Evolutionary conservation across 2,888 invertebrate genomes (phyloP), one percentile per base, ranked within the genome.

Genomic region (Aphodius sticticus): DNA sequence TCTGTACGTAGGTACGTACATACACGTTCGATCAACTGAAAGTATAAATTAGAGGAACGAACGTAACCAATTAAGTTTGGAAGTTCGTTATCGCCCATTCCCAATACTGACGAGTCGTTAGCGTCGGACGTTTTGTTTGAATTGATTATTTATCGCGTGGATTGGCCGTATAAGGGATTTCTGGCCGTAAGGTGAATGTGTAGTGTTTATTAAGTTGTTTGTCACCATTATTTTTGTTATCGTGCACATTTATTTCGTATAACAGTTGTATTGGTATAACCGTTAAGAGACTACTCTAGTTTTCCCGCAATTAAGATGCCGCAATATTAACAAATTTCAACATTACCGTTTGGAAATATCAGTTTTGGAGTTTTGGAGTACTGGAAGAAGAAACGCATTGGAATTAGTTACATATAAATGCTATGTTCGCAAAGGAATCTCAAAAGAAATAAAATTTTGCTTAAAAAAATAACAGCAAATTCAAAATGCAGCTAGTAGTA

Each of bases 41-140:
- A 53, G 53, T 53, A 53, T 53, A 53, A 53, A 53, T 53, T 53
- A 53, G 53, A 53, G 53, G 53, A 53, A 53, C 53, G 53, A 53
- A 53, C 53, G 53, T 53, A 53, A 53, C 53, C 53, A 53, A 53
- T 53, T 53, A 53, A 53, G 53, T 53, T 53, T 53, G 53, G 53
- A 53, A 53, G 53, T 53, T 53, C 53, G 53, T 53, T 53, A 53
- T 53, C 53, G 53, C 9, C 53, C 53, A 53, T 53, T 53, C 53
- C 53, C 53, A 53, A 53, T 53, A 53, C 53, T 53, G 53, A 53
- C 53, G 53, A 53, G 53, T 53, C 53, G 53, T 53, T 53, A 53
- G 53, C 12, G 53, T 53, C 53, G 53, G 53, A 53, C 53, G 53
- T 53, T 53, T 53, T 53, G 53, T 53, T 53, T 1, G 53, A 53